phyloP scores from a whole-genome alignment of 1,140 invertebrate genomes.

The Caenorhabditis briggsae region DNA sequence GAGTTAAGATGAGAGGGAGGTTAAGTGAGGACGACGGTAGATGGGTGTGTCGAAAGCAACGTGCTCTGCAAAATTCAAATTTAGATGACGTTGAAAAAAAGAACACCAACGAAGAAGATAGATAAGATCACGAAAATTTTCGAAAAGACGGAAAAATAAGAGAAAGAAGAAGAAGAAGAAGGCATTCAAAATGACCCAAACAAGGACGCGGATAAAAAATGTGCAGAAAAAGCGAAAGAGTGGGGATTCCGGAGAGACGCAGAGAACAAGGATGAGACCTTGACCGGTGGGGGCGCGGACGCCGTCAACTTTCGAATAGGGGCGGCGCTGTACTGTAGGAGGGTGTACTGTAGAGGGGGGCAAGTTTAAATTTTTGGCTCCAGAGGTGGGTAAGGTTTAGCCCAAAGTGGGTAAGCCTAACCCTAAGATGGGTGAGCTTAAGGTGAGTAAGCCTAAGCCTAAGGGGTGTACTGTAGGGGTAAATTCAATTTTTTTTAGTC shows the following conservation, averaged over 20 bases:
- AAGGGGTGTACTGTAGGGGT: too few species aligned
- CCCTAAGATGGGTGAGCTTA: too few species aligned
- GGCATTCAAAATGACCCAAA: background rate
- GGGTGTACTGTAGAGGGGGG: too few species aligned
- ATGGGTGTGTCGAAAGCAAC: constrained; percentile 30
- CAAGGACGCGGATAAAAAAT: constrained; percentile 20
- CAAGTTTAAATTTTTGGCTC: too few species aligned
- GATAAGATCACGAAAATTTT: constrained; percentile 2
- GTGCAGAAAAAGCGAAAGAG: background rate
- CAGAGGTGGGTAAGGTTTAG: too few species aligned
- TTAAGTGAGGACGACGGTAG: constrained; percentile 29
- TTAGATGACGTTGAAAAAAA: background rate
- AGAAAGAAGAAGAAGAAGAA: background rate
- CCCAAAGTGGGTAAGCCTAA: too few species aligned
- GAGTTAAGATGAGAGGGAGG: background rate
- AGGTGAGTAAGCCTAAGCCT: too few species aligned
- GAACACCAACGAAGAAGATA: background rate
- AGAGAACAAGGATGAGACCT: background rate
- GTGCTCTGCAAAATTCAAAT: constrained; percentile 15
- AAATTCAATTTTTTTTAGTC: too few species aligned
- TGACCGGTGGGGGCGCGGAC: background rate
- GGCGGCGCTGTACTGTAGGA: too few species aligned
- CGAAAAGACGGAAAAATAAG: too few species aligned
- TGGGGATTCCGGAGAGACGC: background rate
- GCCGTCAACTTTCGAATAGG: too few species aligned